phyloP scores from a whole-genome alignment of 2,113 vertebrate genomes.

The Candoia aspera region DNA sequence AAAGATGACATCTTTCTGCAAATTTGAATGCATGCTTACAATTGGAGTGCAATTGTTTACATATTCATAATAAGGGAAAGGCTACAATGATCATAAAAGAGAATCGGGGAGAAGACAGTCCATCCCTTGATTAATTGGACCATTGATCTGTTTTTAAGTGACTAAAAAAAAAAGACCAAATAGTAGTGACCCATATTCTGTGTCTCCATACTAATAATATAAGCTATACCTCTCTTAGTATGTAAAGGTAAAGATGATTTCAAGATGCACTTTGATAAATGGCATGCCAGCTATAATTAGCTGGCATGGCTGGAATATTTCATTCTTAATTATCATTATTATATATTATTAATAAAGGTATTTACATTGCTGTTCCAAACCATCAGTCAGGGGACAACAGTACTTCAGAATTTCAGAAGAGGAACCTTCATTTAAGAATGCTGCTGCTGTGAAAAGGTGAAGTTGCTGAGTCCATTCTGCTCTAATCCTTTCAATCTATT shows the following conservation, averaged over 20 bases:
- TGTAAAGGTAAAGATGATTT: neutral
- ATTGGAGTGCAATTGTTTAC: neutral
- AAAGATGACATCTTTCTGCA: neutral
- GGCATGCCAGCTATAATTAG: slow-evolving; percentile 55
- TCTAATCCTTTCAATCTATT: neutral
- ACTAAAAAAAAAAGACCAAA: neutral
- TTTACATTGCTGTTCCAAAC: slow-evolving; percentile 35
- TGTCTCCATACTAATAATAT: neutral
- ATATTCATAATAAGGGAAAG: neutral
- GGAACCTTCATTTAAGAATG: slow-evolving; percentile 5
- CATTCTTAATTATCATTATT: slow-evolving; percentile 48
- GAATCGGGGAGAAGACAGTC: neutral
- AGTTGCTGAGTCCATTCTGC: neutral
- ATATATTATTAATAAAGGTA: slow-evolving; percentile 58
- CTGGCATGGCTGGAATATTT: slow-evolving; percentile 20
- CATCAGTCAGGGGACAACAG: slow-evolving; percentile 22
- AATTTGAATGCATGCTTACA: neutral
- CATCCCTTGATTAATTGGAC: neutral
- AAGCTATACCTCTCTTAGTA: neutral
- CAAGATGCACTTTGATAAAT: slow-evolving; percentile 33
- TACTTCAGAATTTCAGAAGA: slow-evolving; percentile 22
- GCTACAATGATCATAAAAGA: neutral
- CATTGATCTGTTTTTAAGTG: neutral
- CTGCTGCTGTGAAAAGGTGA: neutral
- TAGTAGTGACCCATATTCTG: neutral